A percentile compares a stretch with the other conserved stretches of the same genome.
Evolutionary conservation across 2,113 vertebrate species (phyloP).

Genomic region (Corythoichthys haematopterus): DNA sequence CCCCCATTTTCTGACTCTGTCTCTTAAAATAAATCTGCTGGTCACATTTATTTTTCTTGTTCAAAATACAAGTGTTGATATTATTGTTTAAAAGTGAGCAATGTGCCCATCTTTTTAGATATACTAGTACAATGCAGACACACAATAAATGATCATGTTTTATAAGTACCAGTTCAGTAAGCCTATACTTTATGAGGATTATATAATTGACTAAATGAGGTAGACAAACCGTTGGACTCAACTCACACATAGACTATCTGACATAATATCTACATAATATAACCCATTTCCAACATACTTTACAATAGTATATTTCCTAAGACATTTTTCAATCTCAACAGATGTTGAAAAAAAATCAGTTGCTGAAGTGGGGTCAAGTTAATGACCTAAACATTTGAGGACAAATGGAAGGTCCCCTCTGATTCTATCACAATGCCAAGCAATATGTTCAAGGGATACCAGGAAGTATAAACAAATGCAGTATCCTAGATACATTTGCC

Average conservation of each 20-base stretch:
- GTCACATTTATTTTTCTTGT: neutral
- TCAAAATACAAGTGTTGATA: neutral
- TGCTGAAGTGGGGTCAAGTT: conserved; percentile 51
- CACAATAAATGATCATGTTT: conserved; percentile 14
- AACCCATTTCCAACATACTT: neutral
- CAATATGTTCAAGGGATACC: conserved; percentile 1
- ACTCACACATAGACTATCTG: neutral
- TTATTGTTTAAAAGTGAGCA: neutral
- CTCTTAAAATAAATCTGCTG: neutral
- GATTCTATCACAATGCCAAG: conserved; percentile 29
- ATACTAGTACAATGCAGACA: conserved; percentile 8
- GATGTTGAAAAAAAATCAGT: conserved; percentile 5
- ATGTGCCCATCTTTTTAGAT: conserved; percentile 8
- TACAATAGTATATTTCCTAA: neutral
- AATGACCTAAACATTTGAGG: conserved; percentile 36
- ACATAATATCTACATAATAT: neutral
- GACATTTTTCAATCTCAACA: neutral
- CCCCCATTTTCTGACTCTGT: neutral
- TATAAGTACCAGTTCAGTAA: neutral
- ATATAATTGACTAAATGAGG: neutral
- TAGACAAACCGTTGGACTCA: neutral
- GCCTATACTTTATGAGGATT: neutral
- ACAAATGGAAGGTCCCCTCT: conserved; percentile 33
- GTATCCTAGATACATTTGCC: neutral
- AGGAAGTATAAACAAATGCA: neutral